These are phyloP conservation scores for Trimorus sp. DNA, from an alignment of 2,888 invertebrate genomes.

Conservation along the genomic window DNA sequence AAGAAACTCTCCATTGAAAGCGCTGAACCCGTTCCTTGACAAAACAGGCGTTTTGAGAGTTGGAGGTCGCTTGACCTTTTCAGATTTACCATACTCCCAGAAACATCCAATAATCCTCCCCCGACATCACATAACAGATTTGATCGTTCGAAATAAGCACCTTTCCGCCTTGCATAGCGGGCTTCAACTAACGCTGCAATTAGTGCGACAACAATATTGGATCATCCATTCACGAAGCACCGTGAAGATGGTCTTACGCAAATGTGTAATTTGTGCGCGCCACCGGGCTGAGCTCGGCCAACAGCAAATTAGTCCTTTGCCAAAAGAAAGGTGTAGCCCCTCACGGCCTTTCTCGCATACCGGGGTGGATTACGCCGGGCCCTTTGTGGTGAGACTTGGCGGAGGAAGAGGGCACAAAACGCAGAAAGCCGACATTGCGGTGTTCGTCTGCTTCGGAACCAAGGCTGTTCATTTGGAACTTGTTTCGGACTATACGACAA, in stretches of 20 bases:
- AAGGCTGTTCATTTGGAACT: constrained; percentile 11
- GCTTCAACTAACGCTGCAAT: neutral
- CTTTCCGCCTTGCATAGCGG: neutral
- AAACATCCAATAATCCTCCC: neutral
- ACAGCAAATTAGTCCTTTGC: neutral
- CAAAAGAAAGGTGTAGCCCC: neutral
- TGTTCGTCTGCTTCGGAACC: constrained; percentile 10
- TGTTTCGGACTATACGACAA: neutral
- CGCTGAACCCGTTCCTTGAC: neutral
- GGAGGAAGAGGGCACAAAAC: neutral
- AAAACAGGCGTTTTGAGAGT: neutral
- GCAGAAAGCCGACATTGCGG: constrained; percentile 1
- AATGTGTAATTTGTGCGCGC: too few relatives aligned
- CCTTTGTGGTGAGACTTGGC: neutral
- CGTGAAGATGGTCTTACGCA: too few relatives aligned
- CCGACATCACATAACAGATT: neutral
- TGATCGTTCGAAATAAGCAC: neutral
- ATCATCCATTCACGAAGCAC: neutral
- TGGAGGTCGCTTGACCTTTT: too few relatives aligned
- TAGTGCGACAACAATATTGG: neutral
- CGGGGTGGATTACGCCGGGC: constrained; percentile 7
- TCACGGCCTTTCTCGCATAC: neutral
- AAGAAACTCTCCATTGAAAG: too few relatives aligned
- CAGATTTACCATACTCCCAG: too few relatives aligned
- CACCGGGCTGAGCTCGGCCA: neutral